Evolutionary conservation across 2,888 invertebrate genomes (phyloP), one percentile per base, ranked within the genome.

Genomic region (Choreutis nemorana): DNA sequence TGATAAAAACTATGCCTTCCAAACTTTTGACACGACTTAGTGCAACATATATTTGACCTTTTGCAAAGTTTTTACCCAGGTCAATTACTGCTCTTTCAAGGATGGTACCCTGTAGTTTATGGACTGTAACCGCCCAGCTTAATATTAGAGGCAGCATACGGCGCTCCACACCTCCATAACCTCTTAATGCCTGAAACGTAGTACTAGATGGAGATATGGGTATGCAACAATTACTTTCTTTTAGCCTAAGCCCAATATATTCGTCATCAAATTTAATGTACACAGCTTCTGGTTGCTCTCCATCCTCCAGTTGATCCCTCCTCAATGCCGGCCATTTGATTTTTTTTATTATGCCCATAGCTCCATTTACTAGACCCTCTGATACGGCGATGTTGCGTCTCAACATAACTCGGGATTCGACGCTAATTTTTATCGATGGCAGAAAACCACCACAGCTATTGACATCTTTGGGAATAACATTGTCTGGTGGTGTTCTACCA

Each of bases 51-150:
- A 34, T 12, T 27, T 48, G 48, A 0, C 44, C 44, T 35, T 48
- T 44, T 2, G 47, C 47, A 33, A 47, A 39, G 4, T 33, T 36
- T 30, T 39, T 42, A 0, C 43, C 47, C 2, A 50, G 23, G 16
- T 51, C 41, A 0, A 50, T 41, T 0, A 51, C 46, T 5, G 49
- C 47, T 28, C 5, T 41, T 3, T 48, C 35, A 1, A 47, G 23
- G 1, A 45, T 48, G 1, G 41, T 45, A 13, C 44, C 42, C 12
- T 48, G 47, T 2, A 48, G 29, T 16, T 49, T 45, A 18, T 48
- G 50, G 0, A 45, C 45, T 1, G 47, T 50, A 2, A 48, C 44
- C 0, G 44, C 46, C 42, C 44, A 48, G 16, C 43, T 37, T 22
- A 53, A 36, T 2, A 49, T 48, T 4, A 48, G n/a, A 3, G 44